Base-by-base conservation (phyloP, 2,888 invertebrate species). In the Tachina lurida region DNA sequence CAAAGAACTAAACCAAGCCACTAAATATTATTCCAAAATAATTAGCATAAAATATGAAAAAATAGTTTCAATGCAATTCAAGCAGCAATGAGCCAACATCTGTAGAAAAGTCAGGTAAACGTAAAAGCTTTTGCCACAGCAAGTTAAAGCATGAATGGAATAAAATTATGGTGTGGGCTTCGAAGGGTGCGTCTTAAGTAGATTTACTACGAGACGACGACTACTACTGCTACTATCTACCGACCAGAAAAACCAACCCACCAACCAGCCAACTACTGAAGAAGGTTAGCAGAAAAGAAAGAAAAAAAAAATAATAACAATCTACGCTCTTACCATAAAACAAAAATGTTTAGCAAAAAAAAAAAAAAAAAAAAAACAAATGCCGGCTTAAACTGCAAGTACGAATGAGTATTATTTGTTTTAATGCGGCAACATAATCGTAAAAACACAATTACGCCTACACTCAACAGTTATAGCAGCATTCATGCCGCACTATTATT, bases 401-500 rank as follows among this genome's bases (percentile, higher is more conserved):
- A 70, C 43, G 54, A 60, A 60, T 68, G 54, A 68, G 39, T 87
- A 86, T 87, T 89, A 88, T 89, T 89, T 89, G 88, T 88, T 88
- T 83, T 89, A 90, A 91, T 88, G 90, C 89, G 89, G 90, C 89
- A 91, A 91, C 90, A 91, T 91, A 90, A 90, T 89, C 90, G 89
- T 89, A 89, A 88, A 91, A 91, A 91, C 92, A 91, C 92, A 91
- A 92, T 92, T 92, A 92, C 92, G 91, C 92, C 92, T 90, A 92
- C 92, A 91, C 92, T 90, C 89, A 88, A 88, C 73, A 87, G 76
- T 86, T 79, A 73, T 82, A 77, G 81, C 63, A 85, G 71, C 80
- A 84, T 71, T 75, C 54, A 71, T 56, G 31, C 60, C 22, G 22
- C 39, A 31, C 31, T 31, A 31, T 31, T 60, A 58, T 19, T 77